A percentile compares a stretch with the other conserved stretches of the same genome.
Conservation (phyloP, 2,113 vertebrate genomes). For the Poecile atricapillus region DNA sequence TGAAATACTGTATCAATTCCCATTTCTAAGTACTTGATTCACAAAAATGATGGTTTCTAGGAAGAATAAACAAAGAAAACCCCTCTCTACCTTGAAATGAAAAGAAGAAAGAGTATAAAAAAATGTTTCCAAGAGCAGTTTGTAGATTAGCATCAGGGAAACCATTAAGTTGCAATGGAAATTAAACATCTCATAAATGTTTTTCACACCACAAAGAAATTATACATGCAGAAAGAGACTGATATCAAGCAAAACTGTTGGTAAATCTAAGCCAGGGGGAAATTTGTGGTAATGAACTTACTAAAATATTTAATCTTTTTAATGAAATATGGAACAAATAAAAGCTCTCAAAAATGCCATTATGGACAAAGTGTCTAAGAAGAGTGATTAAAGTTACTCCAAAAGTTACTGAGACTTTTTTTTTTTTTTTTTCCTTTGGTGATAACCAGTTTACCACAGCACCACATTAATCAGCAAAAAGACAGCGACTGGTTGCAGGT, state of each 20-base stretch:
- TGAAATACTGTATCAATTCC: neutral
- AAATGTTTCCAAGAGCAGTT: neutral
- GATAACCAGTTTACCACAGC: neutral
- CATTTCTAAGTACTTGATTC: neutral
- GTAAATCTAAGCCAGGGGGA: neutral
- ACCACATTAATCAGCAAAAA: neutral
- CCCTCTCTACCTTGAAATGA: neutral
- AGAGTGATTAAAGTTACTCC: neutral
- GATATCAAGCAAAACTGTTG: neutral
- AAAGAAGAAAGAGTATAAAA: neutral
- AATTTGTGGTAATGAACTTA: neutral
- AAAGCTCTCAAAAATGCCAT: neutral
- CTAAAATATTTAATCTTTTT: neutral
- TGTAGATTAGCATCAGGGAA: neutral
- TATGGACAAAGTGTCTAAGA: neutral
- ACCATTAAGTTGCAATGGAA: neutral
- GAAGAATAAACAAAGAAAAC: neutral
- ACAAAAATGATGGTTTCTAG: neutral
- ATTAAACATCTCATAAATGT: neutral
- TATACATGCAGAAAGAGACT: neutral
- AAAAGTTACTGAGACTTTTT: neutral
- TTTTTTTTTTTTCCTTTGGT: neutral
- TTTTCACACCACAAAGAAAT: neutral
- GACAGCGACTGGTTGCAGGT: neutral
- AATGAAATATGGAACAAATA: neutral